phyloP scores from a whole-genome alignment of 2,888 invertebrate species.

The Epirrhoe alternata region DNA sequence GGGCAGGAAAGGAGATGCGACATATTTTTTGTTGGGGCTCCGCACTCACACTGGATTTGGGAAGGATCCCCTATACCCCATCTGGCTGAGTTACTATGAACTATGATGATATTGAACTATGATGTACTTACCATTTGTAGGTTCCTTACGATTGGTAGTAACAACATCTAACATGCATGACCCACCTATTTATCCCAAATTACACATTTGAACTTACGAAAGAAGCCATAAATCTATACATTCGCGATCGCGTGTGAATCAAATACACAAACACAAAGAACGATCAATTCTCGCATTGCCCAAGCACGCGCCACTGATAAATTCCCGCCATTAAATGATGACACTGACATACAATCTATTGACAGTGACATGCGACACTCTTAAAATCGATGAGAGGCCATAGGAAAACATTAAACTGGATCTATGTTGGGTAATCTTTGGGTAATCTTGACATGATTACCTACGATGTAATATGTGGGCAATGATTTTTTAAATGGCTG shows the following conservation, averaged over 20 bases:
- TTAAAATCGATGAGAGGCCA: conserved; percentile 8
- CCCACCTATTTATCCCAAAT: conserved; percentile 35
- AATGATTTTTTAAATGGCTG: conserved; percentile 37
- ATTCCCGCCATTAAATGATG: conserved; percentile 45
- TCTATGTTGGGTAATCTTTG: conserved; percentile 36
- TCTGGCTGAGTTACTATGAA: no score
- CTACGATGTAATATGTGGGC: conserved; percentile 23
- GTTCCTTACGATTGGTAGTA: conserved; percentile 5
- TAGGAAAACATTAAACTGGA: conserved; percentile 27
- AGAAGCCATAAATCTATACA: conserved; percentile 41
- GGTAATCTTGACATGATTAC: conserved; percentile 37
- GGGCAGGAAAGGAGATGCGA: no score
- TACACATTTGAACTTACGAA: conserved; percentile 42
- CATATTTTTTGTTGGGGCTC: no score
- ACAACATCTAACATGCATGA: conserved; percentile 37
- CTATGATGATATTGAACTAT: no score
- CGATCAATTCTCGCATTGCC: conserved; percentile 40
- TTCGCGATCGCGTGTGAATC: conserved; percentile 56
- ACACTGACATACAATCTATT: conserved; percentile 52
- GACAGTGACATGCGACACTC: conserved; percentile 38
- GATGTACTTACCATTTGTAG: background rate
- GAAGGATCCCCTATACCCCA: no score
- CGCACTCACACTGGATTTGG: no score
- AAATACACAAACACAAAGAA: conserved; percentile 51
- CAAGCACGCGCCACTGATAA: conserved; percentile 39